These are phyloP conservation scores for Periplaneta americana DNA, from an alignment of 1,140 invertebrate genomes.

Conservation along the genomic window DNA sequence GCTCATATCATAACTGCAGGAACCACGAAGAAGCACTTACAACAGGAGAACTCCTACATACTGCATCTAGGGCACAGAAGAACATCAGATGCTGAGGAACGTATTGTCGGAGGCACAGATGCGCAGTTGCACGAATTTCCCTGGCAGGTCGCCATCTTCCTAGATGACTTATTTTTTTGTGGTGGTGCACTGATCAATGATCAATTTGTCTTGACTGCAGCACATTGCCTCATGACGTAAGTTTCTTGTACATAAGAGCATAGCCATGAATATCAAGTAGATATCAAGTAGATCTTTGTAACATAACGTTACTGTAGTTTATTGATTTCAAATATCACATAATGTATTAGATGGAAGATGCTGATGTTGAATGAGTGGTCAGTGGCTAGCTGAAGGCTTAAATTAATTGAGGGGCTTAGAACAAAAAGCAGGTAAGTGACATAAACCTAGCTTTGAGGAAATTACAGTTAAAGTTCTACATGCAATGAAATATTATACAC, in stretches of 20 bases:
- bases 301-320: too few species aligned
- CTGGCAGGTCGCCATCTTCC: constrained; percentile 37
- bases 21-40: constrained; percentile 22
- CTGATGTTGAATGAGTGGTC: too few species aligned
- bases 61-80: neutral
- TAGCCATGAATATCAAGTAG: too few species aligned
- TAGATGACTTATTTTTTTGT: constrained; percentile 45
- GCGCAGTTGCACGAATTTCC: constrained; percentile 36
- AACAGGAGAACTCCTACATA: constrained; percentile 7
- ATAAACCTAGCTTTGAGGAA: too few species aligned
- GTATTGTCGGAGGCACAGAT: constrained; percentile 34
- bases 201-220: constrained; percentile 50
- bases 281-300: too few species aligned
- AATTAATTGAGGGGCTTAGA: too few species aligned
- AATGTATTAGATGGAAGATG: too few species aligned
- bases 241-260: constrained; percentile 15
- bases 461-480: too few species aligned
- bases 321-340: too few species aligned
- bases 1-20: constrained; percentile 6
- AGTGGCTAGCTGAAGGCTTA: too few species aligned
- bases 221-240: constrained; percentile 50
- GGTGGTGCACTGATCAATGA: constrained; percentile 51
- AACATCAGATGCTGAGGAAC: neutral
- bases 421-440: too few species aligned
- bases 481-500: too few species aligned